Evolutionary conservation across 2,888 invertebrate species (phyloP), one percentile per base, ranked within the genome.

Genomic region (Luffia ferchaultella): DNA sequence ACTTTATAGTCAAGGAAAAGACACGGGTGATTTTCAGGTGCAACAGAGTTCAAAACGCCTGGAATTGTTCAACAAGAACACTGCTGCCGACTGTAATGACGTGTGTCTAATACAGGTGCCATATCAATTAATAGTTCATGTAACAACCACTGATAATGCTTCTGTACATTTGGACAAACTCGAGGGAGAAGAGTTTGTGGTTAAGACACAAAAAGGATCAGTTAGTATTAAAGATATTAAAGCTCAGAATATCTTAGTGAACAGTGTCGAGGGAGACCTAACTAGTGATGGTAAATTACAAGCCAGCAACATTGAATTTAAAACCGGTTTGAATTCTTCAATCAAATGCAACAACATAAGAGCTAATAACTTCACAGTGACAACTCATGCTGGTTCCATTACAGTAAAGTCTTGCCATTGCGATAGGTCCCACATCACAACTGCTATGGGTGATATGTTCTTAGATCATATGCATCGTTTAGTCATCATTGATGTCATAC

Each of bases 81-180:
- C 67, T 1, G 57, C 69, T 2, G 70, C 76, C 0, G 77, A 78
- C 49, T 62, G 71, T 19, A 78, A 79, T 51, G 85, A 85, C 49
- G 73, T 85, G 1, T 85, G 85, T 52, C 59, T 85, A 51, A 75
- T 85, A 60, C 73, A 76, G 57, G 76, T 85, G 42, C 85, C 85
- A n/a, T 79, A 83, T 55, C 73, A 83, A 52, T 63, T 84, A 16
- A 79, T 77, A 55, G 76, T 83, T 9, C 76, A 80, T 57, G 78
- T 83, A 2, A 73, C 71, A 45, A 69, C 83, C 1, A 77, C 76
- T 18, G 80, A 83, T 1, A 66, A 65, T 53, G 83, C 85, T 0
- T 77, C 79, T 15, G 79, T 85, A 12, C 69, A 75, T 54, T 59
- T 85, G 54, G 60, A 68, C 0, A 77, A 75, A 52, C 57, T 85